Percentiles rank a stretch among this genome's conserved stretches.
phyloP scores from a whole-genome alignment of 2,888 invertebrate genomes.

The Epinotia demarniana region DNA sequence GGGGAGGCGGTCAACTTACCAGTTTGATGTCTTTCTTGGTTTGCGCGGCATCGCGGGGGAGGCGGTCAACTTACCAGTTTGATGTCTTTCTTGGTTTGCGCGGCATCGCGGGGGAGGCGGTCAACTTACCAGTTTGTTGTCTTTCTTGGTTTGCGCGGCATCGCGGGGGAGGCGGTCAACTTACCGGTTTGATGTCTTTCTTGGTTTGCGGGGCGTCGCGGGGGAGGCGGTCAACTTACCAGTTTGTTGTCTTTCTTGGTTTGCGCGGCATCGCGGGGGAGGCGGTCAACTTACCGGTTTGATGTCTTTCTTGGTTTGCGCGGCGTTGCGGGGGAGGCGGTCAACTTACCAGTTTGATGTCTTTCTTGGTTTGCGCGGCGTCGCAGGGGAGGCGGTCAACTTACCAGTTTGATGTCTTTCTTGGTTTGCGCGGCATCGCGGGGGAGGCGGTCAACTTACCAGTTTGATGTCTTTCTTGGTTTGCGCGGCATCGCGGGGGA shows the following conservation, averaged over 20 bases:
- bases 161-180: slow-evolving; percentile 83
- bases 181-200: slow-evolving; percentile 93
- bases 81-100: slow-evolving; percentile 90
- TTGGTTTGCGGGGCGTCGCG: slow-evolving; percentile 85
- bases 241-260: slow-evolving; percentile 93
- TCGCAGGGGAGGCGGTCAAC: slow-evolving; percentile 83
- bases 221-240: slow-evolving; percentile 84
- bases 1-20: slow-evolving; percentile 84
- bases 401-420: slow-evolving; percentile 93
- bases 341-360: slow-evolving; percentile 90
- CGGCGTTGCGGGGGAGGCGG: slow-evolving; percentile 82
- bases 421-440: slow-evolving; percentile 85
- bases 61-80: slow-evolving; percentile 87
- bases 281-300: slow-evolving; percentile 87
- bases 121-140: slow-evolving; percentile 90
- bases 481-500: slow-evolving; percentile 83
- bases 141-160: slow-evolving; percentile 89
- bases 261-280: slow-evolving; percentile 83
- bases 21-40: slow-evolving; percentile 93
- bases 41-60: slow-evolving; percentile 83
- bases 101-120: slow-evolving; percentile 82
- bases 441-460: slow-evolving; percentile 84
- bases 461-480: slow-evolving; percentile 93
- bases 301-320: slow-evolving; percentile 90
- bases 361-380: slow-evolving; percentile 89